These are phyloP conservation scores for Napeogenes inachia DNA, from an alignment of 2,888 invertebrate genomes.

Conservation along the genomic window DNA sequence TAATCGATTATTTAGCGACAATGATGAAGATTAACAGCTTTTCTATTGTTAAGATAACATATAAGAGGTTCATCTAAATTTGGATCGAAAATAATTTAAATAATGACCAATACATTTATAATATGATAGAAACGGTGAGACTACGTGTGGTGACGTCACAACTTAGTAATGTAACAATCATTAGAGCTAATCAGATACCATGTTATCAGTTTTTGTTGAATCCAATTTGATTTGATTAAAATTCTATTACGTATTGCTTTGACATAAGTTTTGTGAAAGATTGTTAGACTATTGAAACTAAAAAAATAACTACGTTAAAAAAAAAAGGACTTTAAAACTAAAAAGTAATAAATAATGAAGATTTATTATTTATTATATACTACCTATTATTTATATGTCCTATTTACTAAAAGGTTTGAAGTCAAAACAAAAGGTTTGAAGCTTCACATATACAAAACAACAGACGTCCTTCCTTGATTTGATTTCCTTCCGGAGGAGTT, in stretches of 20 bases:
- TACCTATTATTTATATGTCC: no score
- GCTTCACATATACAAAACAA: no score
- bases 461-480: no score
- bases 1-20: slow-evolving; percentile 31
- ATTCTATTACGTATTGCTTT: slow-evolving; percentile 26
- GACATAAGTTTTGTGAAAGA: neutral
- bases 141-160: slow-evolving; percentile 52
- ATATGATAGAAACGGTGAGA: slow-evolving; percentile 10
- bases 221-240: slow-evolving; percentile 44
- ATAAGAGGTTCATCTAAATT: no score
- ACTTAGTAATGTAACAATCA: slow-evolving; percentile 38
- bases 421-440: no score
- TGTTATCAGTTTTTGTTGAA: slow-evolving; percentile 40
- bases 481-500: no score
- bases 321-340: no score
- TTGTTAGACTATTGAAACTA: neutral
- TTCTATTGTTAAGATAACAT: neutral
- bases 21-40: slow-evolving; percentile 17
- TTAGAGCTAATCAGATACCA: slow-evolving; percentile 42
- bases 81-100: no score
- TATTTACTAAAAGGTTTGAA: no score
- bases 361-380: no score
- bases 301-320: no score
- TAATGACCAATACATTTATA: neutral
- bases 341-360: no score